Evolutionary conservation across 64 coral and sea anemone genomes (phyloP), one percentile per base, ranked within the genome.

Genomic region (Montipora foliosa): DNA sequence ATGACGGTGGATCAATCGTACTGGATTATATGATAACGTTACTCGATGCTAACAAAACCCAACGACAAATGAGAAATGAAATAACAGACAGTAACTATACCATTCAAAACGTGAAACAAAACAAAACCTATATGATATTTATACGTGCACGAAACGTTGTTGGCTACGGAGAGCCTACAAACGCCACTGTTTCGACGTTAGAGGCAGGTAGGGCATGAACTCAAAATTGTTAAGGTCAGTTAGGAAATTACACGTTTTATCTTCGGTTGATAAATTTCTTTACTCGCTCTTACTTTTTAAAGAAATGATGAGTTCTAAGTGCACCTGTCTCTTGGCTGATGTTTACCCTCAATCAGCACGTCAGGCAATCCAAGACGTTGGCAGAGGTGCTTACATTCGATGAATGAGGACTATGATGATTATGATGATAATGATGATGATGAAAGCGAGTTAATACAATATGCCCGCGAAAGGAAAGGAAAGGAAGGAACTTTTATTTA

Each of bases 21-120:
- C 17, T 88, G 68, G 70, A 76, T 76, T 88, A 76, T 48, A 74
- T 6, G 71, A 62, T 60, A 82, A 37, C 12, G 55, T 82, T 82
- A 64, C 79, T 82, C 25, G 19, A 82, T 61, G 24, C 9, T 3
- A 62, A 82, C 25, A 61, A 44, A 11, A 82, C 3, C 21, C 13
- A 59, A 9, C n/a, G 15, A 37, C 2, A 14, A 24, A 9, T 13
- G 77, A 0, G 5, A 16, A 50, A 13, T 20, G 77, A 8, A 13
- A 11, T 44, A 82, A 52, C 7, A 20, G n/a, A n/a, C 8, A 53
- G 21, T 21, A 24, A 20, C 4, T 71, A 21, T 24, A 71, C 68
- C 14, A 17, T 71, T 71, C 68, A 71, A 24, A 24, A 24, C 21
- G 20, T 71, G 6, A 71, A 9, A 19, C 68, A 71, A 21, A 71